phyloP scores from a whole-genome alignment of 2,888 invertebrate genomes.

The Ligdia adustata region DNA sequence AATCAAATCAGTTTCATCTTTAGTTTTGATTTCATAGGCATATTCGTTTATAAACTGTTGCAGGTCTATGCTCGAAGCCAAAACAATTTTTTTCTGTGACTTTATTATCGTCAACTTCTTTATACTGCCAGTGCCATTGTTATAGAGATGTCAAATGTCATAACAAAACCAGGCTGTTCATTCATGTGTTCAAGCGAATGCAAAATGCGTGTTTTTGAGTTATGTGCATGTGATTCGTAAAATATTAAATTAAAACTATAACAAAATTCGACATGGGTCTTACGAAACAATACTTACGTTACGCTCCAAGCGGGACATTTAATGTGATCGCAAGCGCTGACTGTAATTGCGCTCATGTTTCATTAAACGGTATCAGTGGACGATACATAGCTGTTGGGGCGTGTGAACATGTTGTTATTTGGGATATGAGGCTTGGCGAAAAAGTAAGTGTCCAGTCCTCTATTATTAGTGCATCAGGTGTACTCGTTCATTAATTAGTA shows the following conservation, averaged over 20 bases:
- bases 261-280: constrained; percentile 87
- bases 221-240: constrained; percentile 1
- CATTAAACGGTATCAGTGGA: constrained; percentile 90
- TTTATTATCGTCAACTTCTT: not conserved
- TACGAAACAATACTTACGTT: constrained; percentile 97
- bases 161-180: too few species aligned
- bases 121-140: not conserved
- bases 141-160: constrained; percentile 29
- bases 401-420: constrained; percentile 96
- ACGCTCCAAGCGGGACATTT: constrained; percentile 91
- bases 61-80: too few species aligned
- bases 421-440: constrained; percentile 95
- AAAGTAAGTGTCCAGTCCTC: constrained; percentile 79
- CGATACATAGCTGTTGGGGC: constrained; percentile 96
- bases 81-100: too few species aligned
- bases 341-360: constrained; percentile 92
- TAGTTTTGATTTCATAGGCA: not conserved
- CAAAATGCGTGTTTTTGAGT: not conserved
- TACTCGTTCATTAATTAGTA: too few species aligned
- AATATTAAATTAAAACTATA: constrained; percentile 3
- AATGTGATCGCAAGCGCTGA: constrained; percentile 93
- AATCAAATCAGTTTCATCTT: too few species aligned
- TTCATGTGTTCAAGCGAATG: constrained; percentile 34
- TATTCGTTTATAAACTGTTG: too few species aligned
- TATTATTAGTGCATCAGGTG: not conserved